phyloP scores from a whole-genome alignment of 2,888 invertebrate genomes.

The Morpho achilles region DNA sequence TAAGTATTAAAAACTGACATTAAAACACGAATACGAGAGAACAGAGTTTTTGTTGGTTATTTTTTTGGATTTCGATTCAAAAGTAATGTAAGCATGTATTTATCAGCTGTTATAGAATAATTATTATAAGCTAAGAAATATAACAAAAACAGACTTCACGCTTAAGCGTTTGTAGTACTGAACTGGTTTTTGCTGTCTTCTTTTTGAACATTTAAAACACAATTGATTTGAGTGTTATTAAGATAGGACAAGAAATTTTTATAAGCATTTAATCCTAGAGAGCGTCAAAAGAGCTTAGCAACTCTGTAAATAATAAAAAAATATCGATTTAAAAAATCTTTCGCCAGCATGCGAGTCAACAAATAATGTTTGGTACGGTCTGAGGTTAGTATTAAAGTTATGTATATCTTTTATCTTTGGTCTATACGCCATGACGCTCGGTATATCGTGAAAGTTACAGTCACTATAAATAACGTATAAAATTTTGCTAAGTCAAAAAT shows the following conservation, averaged over 20 bases:
- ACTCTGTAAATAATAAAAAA: slow-evolving; percentile 9
- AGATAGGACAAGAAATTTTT: not conserved
- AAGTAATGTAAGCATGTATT: slow-evolving; percentile 1
- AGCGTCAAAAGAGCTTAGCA: slow-evolving; percentile 11
- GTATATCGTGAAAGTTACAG: slow-evolving; percentile 64
- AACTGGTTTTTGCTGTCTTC: not conserved
- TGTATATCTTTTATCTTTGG: slow-evolving; percentile 76
- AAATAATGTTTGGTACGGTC: slow-evolving; percentile 75
- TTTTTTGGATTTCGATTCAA: slow-evolving; percentile 6
- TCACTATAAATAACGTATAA: slow-evolving; percentile 76
- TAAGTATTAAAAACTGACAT: slow-evolving; percentile 70
- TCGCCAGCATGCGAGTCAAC: slow-evolving; percentile 51
- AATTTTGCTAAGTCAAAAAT: slow-evolving; percentile 79
- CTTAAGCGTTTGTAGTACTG: slow-evolving; percentile 5
- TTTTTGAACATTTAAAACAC: not conserved
- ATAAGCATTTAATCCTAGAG: slow-evolving; percentile 4
- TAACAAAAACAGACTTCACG: slow-evolving; percentile 21
- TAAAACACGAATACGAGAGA: slow-evolving; percentile 54
- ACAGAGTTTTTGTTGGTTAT: slow-evolving; percentile 36
- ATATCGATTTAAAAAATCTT: slow-evolving; percentile 13
- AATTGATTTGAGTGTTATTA: not conserved
- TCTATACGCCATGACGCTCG: slow-evolving; percentile 69
- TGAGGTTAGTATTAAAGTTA: slow-evolving; percentile 75
- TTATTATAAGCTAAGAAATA: slow-evolving; percentile 23
- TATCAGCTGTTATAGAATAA: slow-evolving; percentile 14